Evolutionary conservation across 2,888 invertebrate genomes (phyloP).

Genomic region (Ariolimax columbianus): DNA sequence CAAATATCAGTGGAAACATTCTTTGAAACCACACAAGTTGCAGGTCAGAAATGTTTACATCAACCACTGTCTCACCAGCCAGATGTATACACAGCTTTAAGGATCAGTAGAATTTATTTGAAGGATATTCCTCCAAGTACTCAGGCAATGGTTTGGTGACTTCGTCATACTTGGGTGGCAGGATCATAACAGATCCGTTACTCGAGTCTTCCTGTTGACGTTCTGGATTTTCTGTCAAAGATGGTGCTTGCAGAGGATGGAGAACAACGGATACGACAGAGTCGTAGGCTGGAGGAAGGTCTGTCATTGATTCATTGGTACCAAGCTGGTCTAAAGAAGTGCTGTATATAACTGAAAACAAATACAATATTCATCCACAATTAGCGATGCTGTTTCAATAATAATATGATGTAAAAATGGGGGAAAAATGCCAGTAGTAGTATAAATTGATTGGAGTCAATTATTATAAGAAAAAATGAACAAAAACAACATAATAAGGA

Average conservation of each 20-base stretch:
- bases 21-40: too few relatives aligned
- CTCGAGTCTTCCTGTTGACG: constrained; percentile 53
- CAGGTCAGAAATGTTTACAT: not conserved
- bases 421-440: too few relatives aligned
- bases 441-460: too few relatives aligned
- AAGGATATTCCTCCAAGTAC: constrained; percentile 56
- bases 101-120: not conserved
- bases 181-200: constrained; percentile 60
- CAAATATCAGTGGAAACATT: too few relatives aligned
- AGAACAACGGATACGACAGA: constrained; percentile 58
- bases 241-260: constrained; percentile 6
- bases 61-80: too few relatives aligned
- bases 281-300: constrained; percentile 72
- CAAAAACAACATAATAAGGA: too few relatives aligned
- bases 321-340: constrained; percentile 72
- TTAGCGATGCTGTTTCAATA: too few relatives aligned
- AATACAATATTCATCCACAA: not conserved
- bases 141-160: constrained; percentile 66
- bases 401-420: too few relatives aligned
- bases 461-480: too few relatives aligned
- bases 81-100: not conserved
- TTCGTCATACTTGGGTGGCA: constrained; percentile 72
- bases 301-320: constrained; percentile 57
- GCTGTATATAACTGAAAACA: constrained; percentile 70
- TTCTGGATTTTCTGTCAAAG: constrained; percentile 44